Percentiles rank a stretch among this genome's conserved stretches.
Conservation (phyloP, 2,113 vertebrate genomes). For the Helogale parvula region DNA sequence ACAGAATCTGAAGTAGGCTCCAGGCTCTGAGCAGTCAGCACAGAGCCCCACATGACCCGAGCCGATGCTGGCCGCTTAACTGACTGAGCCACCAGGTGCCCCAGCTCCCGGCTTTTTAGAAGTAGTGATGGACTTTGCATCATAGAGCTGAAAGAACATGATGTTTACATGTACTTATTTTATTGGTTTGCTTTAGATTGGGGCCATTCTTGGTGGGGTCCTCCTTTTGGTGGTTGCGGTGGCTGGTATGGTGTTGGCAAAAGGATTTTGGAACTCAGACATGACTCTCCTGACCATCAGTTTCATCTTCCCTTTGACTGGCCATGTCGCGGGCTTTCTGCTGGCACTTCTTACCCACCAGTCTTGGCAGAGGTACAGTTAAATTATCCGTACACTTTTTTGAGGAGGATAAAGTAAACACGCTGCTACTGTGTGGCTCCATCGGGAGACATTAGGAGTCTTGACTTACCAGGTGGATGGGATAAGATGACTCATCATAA, state of each 20-base stretch:
- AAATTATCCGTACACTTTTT: not conserved
- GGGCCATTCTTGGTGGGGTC: slow-evolving; percentile 70
- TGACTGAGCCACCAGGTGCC: too few relatives aligned
- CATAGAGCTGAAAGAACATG: not conserved
- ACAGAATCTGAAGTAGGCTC: too few relatives aligned
- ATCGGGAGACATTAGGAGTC: not conserved
- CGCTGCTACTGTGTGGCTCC: not conserved
- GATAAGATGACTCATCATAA: not conserved
- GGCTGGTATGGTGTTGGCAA: slow-evolving; percentile 71
- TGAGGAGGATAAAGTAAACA: not conserved
- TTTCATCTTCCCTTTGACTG: slow-evolving; percentile 81
- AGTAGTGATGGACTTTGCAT: not conserved
- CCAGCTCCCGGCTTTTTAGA: not conserved
- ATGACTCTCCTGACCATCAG: slow-evolving; percentile 77
- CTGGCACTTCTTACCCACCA: slow-evolving; percentile 80
- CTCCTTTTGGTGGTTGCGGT: slow-evolving; percentile 77
- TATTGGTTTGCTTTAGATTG: slow-evolving; percentile 70
- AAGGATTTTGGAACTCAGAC: slow-evolving; percentile 79
- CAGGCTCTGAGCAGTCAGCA: too few relatives aligned
- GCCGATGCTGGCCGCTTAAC: too few relatives aligned
- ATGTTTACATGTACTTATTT: not conserved
- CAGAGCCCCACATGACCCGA: too few relatives aligned
- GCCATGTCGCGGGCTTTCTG: slow-evolving; percentile 79
- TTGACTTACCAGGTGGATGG: not conserved
- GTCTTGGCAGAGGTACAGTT: slow-evolving; percentile 82